These are phyloP conservation scores for Ophraella communa DNA, from an alignment of 2,888 invertebrate genomes.

Conservation along the genomic window DNA sequence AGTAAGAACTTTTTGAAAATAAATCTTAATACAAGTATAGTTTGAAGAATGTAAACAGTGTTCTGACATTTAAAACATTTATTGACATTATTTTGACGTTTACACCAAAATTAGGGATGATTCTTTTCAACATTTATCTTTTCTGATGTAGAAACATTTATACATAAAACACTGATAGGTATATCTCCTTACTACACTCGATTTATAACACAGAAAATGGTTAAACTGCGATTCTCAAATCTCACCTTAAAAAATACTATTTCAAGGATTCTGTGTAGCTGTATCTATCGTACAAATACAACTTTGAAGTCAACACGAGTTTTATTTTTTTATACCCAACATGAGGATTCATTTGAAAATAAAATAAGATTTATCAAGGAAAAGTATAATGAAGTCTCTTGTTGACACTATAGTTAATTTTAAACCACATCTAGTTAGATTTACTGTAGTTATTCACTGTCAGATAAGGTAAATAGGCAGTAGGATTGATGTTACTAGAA, in stretches of 20 bases:
- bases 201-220: background rate
- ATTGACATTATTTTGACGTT: background rate
- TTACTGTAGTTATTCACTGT: no score
- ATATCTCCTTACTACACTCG: slow-evolving; percentile 16
- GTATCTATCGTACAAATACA: background rate
- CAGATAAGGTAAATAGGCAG: no score
- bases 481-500: no score
- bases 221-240: background rate
- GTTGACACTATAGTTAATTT: no score
- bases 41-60: slow-evolving; percentile 12
- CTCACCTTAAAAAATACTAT: background rate
- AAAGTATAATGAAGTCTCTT: no score
- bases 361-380: no score
- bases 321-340: background rate
- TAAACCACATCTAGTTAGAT: no score
- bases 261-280: slow-evolving; percentile 1
- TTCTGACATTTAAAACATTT: slow-evolving; percentile 6
- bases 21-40: slow-evolving; percentile 16
- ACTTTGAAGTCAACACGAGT: background rate
- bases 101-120: slow-evolving; percentile 1
- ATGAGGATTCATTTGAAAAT: background rate
- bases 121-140: slow-evolving; percentile 7
- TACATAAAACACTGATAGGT: slow-evolving; percentile 4
- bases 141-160: slow-evolving; percentile 1
- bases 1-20: background rate